These are phyloP conservation scores for Enteromius mattozi DNA, from an alignment of 2,797 vertebrate genomes.

Conservation along the genomic window DNA sequence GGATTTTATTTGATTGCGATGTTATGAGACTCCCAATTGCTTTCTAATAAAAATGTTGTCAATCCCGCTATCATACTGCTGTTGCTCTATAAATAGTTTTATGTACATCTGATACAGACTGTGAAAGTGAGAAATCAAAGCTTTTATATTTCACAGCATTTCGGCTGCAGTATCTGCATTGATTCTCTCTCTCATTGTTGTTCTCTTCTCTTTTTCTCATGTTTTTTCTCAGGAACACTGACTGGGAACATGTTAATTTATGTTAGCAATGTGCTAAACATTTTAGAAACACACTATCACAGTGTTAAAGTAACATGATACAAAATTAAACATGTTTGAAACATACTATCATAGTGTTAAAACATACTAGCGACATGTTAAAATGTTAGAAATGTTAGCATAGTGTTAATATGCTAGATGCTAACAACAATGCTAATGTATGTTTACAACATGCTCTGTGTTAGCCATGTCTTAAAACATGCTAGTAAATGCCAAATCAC, in stretches of 20 bases:
- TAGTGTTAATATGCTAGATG: neutral
- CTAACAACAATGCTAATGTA: neutral
- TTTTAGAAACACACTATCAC: neutral
- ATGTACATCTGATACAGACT: slow-evolving; percentile 4
- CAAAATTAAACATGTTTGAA: neutral
- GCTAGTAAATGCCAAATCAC: neutral
- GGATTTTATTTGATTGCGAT: slow-evolving; percentile 59
- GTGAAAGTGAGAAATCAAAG: slow-evolving; percentile 9
- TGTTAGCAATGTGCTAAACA: neutral
- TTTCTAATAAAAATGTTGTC: slow-evolving; percentile 45
- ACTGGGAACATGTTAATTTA: neutral
- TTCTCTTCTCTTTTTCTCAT: neutral
- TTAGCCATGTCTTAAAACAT: neutral
- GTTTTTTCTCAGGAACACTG: neutral
- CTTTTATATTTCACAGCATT: neutral
- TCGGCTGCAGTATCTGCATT: neutral
- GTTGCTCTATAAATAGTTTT: slow-evolving; percentile 26
- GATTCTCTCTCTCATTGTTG: neutral
- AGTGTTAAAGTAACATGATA: neutral
- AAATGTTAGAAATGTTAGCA: neutral
- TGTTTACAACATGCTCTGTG: neutral
- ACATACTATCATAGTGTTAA: neutral
- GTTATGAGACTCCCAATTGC: slow-evolving; percentile 58
- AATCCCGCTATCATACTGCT: slow-evolving; percentile 3
- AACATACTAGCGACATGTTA: neutral